These are phyloP conservation scores for Epizoanthus ramosus DNA, from an alignment of 92 coral and sea anemone genomes.

Conservation along the genomic window DNA sequence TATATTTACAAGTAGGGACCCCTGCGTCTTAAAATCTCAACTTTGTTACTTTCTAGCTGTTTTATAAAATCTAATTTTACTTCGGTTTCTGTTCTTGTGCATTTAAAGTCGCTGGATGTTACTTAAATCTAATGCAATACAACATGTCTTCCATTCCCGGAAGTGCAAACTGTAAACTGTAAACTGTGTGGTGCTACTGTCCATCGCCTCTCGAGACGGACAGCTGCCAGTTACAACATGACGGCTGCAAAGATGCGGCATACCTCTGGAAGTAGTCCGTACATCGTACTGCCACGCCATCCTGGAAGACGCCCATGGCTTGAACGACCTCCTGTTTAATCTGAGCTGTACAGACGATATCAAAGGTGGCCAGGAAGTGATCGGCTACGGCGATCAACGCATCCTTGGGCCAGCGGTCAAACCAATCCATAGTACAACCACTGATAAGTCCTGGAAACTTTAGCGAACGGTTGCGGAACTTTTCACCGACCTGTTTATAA, in stretches of 20 bases:
- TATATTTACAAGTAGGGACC: no score
- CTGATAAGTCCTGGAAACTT: slow-evolving; percentile 98
- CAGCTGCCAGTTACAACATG: no score
- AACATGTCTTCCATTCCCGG: no score
- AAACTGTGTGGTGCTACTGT: no score
- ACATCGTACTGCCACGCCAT: slow-evolving; percentile 92
- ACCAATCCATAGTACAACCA: slow-evolving; percentile 99
- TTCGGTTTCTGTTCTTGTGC: background rate
- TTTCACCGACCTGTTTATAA: slow-evolving; percentile 85
- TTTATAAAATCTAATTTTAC: no score
- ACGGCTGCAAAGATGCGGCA: background rate
- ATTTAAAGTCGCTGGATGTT: background rate
- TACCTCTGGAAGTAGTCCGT: slow-evolving; percentile 92
- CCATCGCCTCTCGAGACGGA: no score
- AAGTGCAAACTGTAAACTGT: no score
- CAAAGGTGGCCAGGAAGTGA: slow-evolving; percentile 86
- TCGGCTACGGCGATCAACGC: slow-evolving; percentile 97
- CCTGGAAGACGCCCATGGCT: slow-evolving; percentile 96
- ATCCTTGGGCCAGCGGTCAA: slow-evolving; percentile 99
- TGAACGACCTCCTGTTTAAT: slow-evolving; percentile 83
- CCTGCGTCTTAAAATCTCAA: no score
- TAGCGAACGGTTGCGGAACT: slow-evolving; percentile 95
- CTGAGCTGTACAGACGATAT: slow-evolving; percentile 79
- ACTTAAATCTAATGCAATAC: background rate
- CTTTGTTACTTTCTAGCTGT: no score